Evolutionary conservation across 2,888 invertebrate genomes (phyloP).

Genomic region (Syritta pipiens): DNA sequence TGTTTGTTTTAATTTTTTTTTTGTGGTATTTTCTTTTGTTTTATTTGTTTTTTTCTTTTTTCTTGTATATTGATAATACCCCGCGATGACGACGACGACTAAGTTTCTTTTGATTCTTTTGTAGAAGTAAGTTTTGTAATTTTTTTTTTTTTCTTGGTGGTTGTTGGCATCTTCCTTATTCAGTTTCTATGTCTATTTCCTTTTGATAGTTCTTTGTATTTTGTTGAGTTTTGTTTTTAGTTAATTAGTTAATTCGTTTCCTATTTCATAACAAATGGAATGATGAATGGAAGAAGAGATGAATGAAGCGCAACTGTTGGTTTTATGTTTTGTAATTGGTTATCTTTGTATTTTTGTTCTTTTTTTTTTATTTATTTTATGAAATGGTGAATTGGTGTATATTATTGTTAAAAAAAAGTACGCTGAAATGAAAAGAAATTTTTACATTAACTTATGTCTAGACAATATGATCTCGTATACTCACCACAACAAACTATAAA

Average conservation of each 20-base stretch:
- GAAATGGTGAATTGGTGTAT: slow-evolving; percentile 65
- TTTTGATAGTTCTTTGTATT: slow-evolving; percentile 35
- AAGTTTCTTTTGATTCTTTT: slow-evolving; percentile 5
- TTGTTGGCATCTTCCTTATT: slow-evolving; percentile 65
- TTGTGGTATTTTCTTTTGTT: slow-evolving; percentile 23
- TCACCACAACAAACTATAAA: slow-evolving; percentile 69
- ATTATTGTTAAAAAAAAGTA: slow-evolving; percentile 54
- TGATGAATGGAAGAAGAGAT: slow-evolving; percentile 68
- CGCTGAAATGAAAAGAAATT: slow-evolving; percentile 40
- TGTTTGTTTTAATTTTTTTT: slow-evolving; percentile 3
- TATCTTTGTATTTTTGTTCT: slow-evolving; percentile 13
- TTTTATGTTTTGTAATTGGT: slow-evolving; percentile 41
- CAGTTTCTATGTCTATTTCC: slow-evolving; percentile 34
- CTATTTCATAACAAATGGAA: slow-evolving; percentile 69
- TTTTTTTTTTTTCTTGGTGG: slow-evolving; percentile 66
- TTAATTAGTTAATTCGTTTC: slow-evolving; percentile 61
- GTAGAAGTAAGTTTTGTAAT: slow-evolving; percentile 25
- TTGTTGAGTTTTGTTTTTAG: slow-evolving; percentile 57
- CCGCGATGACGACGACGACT: no score
- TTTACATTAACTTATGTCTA: neutral
- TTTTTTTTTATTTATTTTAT: slow-evolving; percentile 43
- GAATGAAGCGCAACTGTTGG: slow-evolving; percentile 60
- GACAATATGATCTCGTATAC: neutral
- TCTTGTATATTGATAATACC: slow-evolving; percentile 28
- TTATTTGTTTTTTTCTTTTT: no score